A percentile compares a stretch with the other conserved stretches of the same genome.
Evolutionary conservation across 2,888 invertebrate species (phyloP).

Genomic region (Gymnoscelis rufifasciata): DNA sequence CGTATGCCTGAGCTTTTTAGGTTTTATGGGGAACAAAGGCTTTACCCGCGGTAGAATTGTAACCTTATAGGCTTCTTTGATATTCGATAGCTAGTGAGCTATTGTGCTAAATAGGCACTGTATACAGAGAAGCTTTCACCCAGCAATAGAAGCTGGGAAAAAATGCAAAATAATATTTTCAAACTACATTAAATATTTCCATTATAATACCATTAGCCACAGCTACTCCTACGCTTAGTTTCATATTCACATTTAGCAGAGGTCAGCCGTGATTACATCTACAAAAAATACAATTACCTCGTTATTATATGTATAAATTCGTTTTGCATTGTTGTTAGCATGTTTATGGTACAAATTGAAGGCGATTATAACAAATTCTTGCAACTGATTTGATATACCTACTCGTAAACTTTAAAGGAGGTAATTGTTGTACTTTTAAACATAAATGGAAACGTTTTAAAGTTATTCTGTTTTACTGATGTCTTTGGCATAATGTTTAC

Average conservation of each 20-base stretch:
- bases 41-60: no score
- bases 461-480: background rate
- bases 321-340: constrained; percentile 36
- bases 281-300: constrained; percentile 45
- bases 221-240: constrained; percentile 48
- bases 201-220: constrained; percentile 62
- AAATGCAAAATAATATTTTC: constrained; percentile 4
- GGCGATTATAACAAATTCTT: constrained; percentile 10
- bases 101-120: no score
- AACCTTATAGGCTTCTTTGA: no score
- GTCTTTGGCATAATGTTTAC: background rate
- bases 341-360: constrained; percentile 20
- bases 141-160: background rate
- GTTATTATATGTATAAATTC: constrained; percentile 36
- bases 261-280: constrained; percentile 46
- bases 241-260: constrained; percentile 46
- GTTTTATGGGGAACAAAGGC: no score
- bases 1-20: no score
- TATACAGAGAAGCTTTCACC: no score
- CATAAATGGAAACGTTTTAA: no score
- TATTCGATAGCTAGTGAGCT: no score
- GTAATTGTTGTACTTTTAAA: no score
- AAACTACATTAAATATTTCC: constrained; percentile 34
- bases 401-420: no score
- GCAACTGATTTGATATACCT: background rate